These are phyloP conservation scores for Lycodopsis pacificus DNA, from an alignment of 2,797 vertebrate genomes.

Conservation along the genomic window DNA sequence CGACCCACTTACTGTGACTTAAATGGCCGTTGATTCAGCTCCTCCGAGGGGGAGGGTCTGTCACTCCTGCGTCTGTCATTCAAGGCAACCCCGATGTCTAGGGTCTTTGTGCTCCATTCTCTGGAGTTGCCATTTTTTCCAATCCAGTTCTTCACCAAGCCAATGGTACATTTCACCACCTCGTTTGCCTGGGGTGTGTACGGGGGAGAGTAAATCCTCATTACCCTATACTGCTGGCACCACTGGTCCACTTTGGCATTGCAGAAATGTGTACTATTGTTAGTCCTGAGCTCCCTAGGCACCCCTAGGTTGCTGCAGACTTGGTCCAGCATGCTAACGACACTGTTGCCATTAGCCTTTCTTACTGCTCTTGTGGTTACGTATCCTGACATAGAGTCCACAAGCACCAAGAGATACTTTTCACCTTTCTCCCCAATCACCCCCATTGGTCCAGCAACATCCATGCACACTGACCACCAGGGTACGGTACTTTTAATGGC, in stretches of 20 bases:
- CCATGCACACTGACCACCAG: neutral
- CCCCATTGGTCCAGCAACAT: neutral
- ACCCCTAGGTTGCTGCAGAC: neutral
- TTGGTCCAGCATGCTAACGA: neutral
- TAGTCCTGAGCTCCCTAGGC: neutral
- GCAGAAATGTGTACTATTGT: neutral
- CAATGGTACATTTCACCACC: neutral
- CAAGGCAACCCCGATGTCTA: neutral
- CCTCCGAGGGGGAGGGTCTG: neutral
- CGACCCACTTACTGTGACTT: neutral
- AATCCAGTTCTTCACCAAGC: neutral
- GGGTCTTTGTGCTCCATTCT: neutral
- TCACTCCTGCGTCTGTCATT: neutral
- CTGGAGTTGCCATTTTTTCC: neutral
- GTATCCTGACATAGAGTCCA: neutral
- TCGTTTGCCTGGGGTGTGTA: neutral
- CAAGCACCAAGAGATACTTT: neutral
- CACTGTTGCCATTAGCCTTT: neutral
- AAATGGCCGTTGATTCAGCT: too few species aligned
- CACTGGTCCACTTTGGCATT: neutral
- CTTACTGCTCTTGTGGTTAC: neutral
- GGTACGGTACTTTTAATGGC: neutral
- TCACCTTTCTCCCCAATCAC: neutral
- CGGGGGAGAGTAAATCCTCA: neutral
- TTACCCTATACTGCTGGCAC: neutral